Evolutionary conservation across 1,140 invertebrate species (phyloP), one percentile per base, ranked within the genome.

Genomic region (Riptortus pedestris): DNA sequence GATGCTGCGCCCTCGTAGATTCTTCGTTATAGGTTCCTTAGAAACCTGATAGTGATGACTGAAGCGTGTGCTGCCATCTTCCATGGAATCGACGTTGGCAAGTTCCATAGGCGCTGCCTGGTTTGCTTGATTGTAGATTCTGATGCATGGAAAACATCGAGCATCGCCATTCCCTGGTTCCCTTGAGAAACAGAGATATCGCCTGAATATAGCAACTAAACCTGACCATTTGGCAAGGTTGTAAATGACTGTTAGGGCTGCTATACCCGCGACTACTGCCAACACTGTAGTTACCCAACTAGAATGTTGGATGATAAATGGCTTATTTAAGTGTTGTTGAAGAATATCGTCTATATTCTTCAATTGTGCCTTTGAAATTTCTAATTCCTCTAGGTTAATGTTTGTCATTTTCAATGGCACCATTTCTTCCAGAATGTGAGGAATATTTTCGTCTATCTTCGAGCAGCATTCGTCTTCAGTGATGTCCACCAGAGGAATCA

Each of bases 321-420:
- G 45, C 18, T 48, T 48, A 20, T 48, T 48, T 38, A 38, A 38
- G 45, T 16, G 45, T 18, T 48, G 45, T 48, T 48, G 45, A 48
- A 48, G 45, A 48, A 48, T 48, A 4, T 48, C 18, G 45, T 48
- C n/a, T 48, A 20, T 16, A 4, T 18, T 11, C 4, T 48, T 20
- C 45, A 48, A 14, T 38, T 38, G 31, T 7, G 31, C 5, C 14
- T 38, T 38, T 7, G 31, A 38, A 38, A 38, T 38, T 18, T 48
- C 11, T 20, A 48, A 20, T 16, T 48, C 45, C 4, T 48, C 18
- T 7, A 48, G 45, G n/a, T 48, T 48, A 3, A 48, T n/a, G 4
- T 48, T 48, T 4, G 45, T 48, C 4, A 48, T 7, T 4, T 11
- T 48, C 11, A 48, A 20, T 11, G 45, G 45, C 3, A 4, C 4